Evolutionary conservation across 2,113 vertebrate genomes (phyloP).

Genomic region (Scortum barcoo): DNA sequence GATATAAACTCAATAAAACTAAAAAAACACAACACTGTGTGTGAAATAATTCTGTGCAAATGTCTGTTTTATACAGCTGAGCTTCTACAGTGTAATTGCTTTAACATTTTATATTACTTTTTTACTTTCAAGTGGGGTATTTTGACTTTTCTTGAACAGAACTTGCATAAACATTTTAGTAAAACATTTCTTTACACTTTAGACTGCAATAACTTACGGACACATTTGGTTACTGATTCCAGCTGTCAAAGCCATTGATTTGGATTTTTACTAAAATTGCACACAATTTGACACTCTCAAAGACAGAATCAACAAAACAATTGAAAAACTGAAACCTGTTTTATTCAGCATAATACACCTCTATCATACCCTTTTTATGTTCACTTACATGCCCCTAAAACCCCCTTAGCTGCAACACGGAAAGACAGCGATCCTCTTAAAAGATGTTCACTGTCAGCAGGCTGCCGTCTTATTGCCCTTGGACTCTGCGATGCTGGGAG

Average conservation of each 20-base stretch:
- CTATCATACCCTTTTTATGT: conserved; percentile 6
- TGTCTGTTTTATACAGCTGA: neutral
- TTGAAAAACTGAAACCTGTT: conserved; percentile 3
- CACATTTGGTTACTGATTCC: neutral
- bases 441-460: conserved; percentile 56
- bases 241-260: too few species aligned
- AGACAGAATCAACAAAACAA: neutral
- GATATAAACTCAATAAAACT: conserved; percentile 32
- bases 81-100: conserved; percentile 1
- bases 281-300: neutral
- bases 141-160: neutral
- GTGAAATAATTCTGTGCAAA: neutral
- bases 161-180: neutral
- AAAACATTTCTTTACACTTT: neutral
- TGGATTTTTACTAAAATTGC: neutral
- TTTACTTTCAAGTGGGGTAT: neutral
- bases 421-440: conserved; percentile 57
- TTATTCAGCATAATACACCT: conserved; percentile 12
- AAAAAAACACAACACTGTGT: conserved; percentile 21
- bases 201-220: neutral
- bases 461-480: conserved; percentile 54
- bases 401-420: neutral
- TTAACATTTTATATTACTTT: conserved; percentile 6
- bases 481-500: conserved; percentile 27
- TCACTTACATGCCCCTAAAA: conserved; percentile 25